A percentile compares a stretch with the other conserved stretches of the same genome.
Evolutionary conservation across 2,888 invertebrate species (phyloP).

Genomic region (Aphodius sticticus): DNA sequence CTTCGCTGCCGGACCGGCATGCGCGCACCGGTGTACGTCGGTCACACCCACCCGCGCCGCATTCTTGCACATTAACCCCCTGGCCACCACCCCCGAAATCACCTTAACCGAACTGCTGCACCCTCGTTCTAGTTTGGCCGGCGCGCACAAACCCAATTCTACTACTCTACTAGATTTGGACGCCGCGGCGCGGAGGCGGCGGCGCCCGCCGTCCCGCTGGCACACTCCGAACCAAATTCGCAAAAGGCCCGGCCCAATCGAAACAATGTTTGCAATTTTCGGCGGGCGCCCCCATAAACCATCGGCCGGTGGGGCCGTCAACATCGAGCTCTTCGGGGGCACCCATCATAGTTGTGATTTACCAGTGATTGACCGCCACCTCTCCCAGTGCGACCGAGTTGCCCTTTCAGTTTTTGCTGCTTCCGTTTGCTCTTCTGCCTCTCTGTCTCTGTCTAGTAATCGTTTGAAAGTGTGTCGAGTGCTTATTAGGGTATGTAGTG

Average conservation of each 20-base stretch:
- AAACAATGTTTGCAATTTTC: slow-evolving; percentile 24
- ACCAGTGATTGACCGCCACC: slow-evolving; percentile 11
- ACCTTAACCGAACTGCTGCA: slow-evolving; percentile 46
- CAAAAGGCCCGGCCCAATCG: slow-evolving; percentile 14
- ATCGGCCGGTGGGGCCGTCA: slow-evolving; percentile 20
- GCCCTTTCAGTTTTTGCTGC: not conserved
- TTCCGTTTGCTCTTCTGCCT: not conserved
- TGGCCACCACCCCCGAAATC: slow-evolving; percentile 49
- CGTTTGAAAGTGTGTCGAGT: not conserved
- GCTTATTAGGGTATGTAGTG: slow-evolving; percentile 4
- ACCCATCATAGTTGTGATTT: slow-evolving; percentile 8
- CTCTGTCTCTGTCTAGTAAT: not conserved
- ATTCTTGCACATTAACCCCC: slow-evolving; percentile 58
- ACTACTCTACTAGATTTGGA: slow-evolving; percentile 14
- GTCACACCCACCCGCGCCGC: slow-evolving; percentile 57
- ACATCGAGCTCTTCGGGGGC: slow-evolving; percentile 15
- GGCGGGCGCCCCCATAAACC: slow-evolving; percentile 15
- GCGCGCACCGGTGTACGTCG: slow-evolving; percentile 54
- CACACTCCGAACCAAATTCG: not conserved
- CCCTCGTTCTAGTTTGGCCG: slow-evolving; percentile 46
- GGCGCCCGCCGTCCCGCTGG: slow-evolving; percentile 13
- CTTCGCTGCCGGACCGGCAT: slow-evolving; percentile 54
- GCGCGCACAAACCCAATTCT: slow-evolving; percentile 40
- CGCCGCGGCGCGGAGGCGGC: slow-evolving; percentile 19
- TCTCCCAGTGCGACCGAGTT: not conserved